These are phyloP conservation scores for Lasioglossum albipes DNA, from an alignment of 1,140 invertebrate genomes.

Conservation along the genomic window DNA sequence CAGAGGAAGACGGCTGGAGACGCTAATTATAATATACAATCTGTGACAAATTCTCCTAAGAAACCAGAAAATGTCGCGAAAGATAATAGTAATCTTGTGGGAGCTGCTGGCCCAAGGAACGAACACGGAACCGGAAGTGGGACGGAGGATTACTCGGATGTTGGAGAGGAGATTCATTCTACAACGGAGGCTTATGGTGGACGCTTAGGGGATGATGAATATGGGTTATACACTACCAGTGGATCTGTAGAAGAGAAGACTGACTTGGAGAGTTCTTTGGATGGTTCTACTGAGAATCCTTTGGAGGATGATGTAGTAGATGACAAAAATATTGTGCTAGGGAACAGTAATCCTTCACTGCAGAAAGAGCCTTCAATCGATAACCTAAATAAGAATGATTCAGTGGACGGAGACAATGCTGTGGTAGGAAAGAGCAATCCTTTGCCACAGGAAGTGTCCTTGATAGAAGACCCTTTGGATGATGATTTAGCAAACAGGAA, in stretches of 20 bases:
- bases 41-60: background rate
- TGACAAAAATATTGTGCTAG: background rate
- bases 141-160: slow-evolving; percentile 24
- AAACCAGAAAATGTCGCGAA: no score
- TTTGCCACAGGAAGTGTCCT: no score
- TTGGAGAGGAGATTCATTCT: slow-evolving; percentile 37
- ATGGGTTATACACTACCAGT: no score
- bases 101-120: background rate
- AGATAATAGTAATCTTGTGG: background rate
- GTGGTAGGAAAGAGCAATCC: background rate
- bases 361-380: background rate
- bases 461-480: background rate
- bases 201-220: background rate
- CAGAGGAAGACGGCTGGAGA: background rate
- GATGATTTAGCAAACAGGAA: no score
- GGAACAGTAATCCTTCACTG: background rate
- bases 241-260: background rate
- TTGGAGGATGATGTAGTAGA: no score
- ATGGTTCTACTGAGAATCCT: background rate
- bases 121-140: background rate
- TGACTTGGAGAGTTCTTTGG: background rate
- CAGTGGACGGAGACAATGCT: background rate
- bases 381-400: background rate
- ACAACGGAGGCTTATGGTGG: slow-evolving; percentile 27
- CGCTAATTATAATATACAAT: background rate